A percentile compares a stretch with the other conserved stretches of the same genome.
These are phyloP conservation scores for Dasypogon diadema DNA, from an alignment of 2,888 invertebrate species.

Conservation along the genomic window DNA sequence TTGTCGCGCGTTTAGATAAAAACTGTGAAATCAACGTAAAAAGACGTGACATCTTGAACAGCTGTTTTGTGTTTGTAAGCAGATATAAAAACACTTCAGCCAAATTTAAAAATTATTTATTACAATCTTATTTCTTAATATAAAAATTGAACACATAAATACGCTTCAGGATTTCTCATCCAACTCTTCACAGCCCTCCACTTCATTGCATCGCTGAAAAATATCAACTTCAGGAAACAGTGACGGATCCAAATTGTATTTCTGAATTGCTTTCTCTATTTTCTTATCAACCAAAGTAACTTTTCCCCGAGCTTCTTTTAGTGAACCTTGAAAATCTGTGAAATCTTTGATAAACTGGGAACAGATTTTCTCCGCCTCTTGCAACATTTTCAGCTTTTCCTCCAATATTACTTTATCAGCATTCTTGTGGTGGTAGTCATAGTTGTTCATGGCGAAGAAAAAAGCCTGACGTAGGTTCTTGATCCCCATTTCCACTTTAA, in stretches of 20 bases:
- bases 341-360: constrained; percentile 2
- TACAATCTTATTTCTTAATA: no score
- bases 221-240: no score
- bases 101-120: no score
- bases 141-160: no score
- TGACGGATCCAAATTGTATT: constrained; percentile 9
- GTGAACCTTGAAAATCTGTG: background rate
- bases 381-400: constrained; percentile 3
- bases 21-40: background rate
- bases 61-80: no score
- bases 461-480: constrained; percentile 33
- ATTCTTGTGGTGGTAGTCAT: constrained; percentile 52
- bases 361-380: constrained; percentile 21
- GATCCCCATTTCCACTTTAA: constrained; percentile 29
- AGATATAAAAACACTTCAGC: no score
- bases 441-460: constrained; percentile 49
- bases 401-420: constrained; percentile 42
- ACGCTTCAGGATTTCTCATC: no score
- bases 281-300: constrained; percentile 20
- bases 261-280: constrained; percentile 25
- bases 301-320: constrained; percentile 9
- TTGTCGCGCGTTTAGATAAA: constrained; percentile 36
- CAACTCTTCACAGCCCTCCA: no score
- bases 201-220: background rate
- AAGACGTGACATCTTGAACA: constrained; percentile 10